Base-by-base conservation (phyloP, 1,140 invertebrate species). In the Cataglyphis hispanica region DNA sequence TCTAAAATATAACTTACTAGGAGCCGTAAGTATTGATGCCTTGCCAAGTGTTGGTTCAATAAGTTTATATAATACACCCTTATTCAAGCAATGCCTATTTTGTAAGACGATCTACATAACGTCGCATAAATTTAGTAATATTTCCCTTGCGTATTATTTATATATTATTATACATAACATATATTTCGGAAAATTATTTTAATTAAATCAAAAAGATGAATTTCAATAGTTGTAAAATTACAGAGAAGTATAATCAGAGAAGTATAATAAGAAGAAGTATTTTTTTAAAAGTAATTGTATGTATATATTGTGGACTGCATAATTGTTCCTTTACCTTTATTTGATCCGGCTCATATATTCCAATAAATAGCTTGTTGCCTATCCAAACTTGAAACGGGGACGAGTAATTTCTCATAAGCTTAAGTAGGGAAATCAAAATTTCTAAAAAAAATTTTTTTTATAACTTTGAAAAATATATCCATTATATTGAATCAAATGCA, bases 341-440 rank as follows among this genome's bases (percentile, higher is more conserved):
- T 25, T 61, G 58, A 61, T 61, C 58, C 19, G 58, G 22, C 0
- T 61, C 58, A 3, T 25, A 25, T 61, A 61, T 61, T 25, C 11
- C n/a, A 61, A 61, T 61, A 61, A 61, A 27, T 61, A 25, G 2
- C 2, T 61, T 61, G 25, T 61, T 61, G 25, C 58, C 58, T 11
- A 61, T 61, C 58, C 58, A 61, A 13, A 61, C n/a, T 61, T 25
- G 60, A 6, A 63, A 63, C 1, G 60, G 60, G 16, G 60, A 63
- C 27, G 60, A 16, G 1, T 63, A 63, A 63, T 4, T 31, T 27
- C 4, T 13, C 25, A 31, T 2, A 27, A 63, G 11, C 11, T 4
- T 27, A 31, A 16, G 4, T 31, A 63, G 8, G 7, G 1, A 16
- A 25, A 16, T 0, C 4, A 63, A 63, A 27, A 63, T 27, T 31